phyloP scores from a whole-genome alignment of 2,888 invertebrate species.

The Leptinotarsa tumamoca region DNA sequence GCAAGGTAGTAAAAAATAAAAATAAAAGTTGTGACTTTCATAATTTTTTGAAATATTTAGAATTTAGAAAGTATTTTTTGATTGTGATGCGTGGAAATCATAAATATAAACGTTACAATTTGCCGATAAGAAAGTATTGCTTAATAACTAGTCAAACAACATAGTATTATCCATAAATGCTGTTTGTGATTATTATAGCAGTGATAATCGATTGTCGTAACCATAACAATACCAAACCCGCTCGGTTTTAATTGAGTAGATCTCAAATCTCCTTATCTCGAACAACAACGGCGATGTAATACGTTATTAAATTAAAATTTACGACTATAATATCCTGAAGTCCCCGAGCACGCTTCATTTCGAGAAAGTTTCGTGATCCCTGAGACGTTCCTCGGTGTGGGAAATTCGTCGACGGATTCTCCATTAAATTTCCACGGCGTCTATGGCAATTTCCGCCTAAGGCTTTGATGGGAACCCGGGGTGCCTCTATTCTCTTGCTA shows the following conservation, averaged over 20 bases:
- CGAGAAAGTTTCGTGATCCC: constrained; percentile 13
- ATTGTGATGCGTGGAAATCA: too few species aligned
- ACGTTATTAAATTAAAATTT: constrained; percentile 19
- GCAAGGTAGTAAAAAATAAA: too few species aligned
- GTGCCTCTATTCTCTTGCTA: constrained; percentile 21
- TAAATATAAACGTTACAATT: too few species aligned
- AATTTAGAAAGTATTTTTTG: too few species aligned
- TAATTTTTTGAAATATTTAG: too few species aligned
- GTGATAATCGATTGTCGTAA: neutral
- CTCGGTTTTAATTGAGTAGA: neutral
- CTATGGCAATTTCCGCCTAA: neutral
- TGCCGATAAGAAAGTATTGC: too few species aligned
- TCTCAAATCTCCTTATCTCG: neutral
- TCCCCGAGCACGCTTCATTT: constrained; percentile 16
- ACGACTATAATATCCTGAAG: constrained; percentile 17
- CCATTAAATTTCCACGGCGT: constrained; percentile 17
- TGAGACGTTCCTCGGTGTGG: constrained; percentile 1
- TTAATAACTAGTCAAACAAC: too few species aligned
- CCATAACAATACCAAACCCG: neutral
- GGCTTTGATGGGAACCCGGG: constrained; percentile 4
- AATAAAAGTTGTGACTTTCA: too few species aligned
- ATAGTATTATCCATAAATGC: too few species aligned
- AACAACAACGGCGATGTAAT: constrained; percentile 7
- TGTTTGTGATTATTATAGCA: too few species aligned
- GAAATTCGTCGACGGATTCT: neutral